These are phyloP conservation scores for Sepiola atlantica DNA, from an alignment of 2,888 invertebrate genomes.

Conservation along the genomic window DNA sequence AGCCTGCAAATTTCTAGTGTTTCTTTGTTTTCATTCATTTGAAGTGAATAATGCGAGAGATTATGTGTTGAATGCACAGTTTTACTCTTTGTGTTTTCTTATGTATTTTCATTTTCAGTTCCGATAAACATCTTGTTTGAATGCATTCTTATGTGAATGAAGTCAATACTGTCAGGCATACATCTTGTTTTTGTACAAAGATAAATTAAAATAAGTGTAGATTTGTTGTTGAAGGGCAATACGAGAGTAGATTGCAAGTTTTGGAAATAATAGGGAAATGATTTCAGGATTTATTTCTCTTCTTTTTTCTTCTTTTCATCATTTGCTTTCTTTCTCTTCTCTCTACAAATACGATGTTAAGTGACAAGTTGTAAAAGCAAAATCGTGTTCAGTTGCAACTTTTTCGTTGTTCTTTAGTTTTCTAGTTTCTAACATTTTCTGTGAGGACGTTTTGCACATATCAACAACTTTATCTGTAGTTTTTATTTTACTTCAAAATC, in stretches of 20 bases:
- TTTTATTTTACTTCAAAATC: neutral
- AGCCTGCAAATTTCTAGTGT: neutral
- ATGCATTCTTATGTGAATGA: neutral
- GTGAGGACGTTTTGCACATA: neutral
- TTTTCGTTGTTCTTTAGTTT: neutral
- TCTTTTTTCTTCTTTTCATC: neutral
- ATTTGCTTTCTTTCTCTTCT: neutral
- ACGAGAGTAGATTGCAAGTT: neutral
- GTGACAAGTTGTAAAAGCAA: neutral
- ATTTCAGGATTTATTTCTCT: neutral
- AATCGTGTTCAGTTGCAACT: neutral
- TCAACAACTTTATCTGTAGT: neutral
- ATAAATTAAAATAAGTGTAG: neutral
- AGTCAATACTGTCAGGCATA: neutral
- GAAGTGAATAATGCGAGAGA: neutral
- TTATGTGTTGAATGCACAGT: neutral
- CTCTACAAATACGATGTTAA: neutral
- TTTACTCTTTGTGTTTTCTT: too few species aligned
- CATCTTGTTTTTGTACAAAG: neutral
- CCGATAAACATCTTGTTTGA: neutral
- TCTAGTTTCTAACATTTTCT: neutral
- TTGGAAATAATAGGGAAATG: neutral
- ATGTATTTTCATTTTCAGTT: neutral
- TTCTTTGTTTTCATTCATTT: neutral
- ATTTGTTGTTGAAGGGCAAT: neutral